Percentiles rank a stretch among this genome's conserved stretches.
These are phyloP conservation scores for Xiphias gladius DNA, from an alignment of 2,113 vertebrate species.

Conservation along the genomic window DNA sequence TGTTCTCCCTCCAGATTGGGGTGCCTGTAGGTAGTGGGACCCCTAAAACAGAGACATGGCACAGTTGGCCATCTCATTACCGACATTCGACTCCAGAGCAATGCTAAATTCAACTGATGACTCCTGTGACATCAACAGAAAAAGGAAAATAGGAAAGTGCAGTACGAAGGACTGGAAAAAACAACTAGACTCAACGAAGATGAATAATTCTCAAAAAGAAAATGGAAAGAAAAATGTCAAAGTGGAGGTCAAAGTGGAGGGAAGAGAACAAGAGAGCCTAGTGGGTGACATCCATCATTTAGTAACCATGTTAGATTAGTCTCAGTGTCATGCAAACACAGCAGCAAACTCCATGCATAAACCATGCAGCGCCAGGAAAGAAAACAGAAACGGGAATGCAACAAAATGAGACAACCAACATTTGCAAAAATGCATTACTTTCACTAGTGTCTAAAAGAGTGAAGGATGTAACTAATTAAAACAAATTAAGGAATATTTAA, in stretches of 20 bases:
- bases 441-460: background rate
- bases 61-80: constrained; percentile 78
- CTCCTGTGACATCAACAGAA: constrained; percentile 33
- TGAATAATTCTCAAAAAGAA: constrained; percentile 4
- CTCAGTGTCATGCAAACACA: constrained; percentile 57
- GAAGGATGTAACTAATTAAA: background rate
- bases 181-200: background rate
- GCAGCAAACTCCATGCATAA: constrained; percentile 57
- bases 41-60: constrained; percentile 85
- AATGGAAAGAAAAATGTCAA: constrained; percentile 9
- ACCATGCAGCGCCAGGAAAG: constrained; percentile 47
- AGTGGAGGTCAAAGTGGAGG: constrained; percentile 26
- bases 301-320: constrained; percentile 46
- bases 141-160: constrained; percentile 34
- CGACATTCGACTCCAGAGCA: constrained; percentile 43
- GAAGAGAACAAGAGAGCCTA: constrained; percentile 22
- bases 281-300: constrained; percentile 35
- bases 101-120: constrained; percentile 31
- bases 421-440: background rate
- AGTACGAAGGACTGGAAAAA: background rate
- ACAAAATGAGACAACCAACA: constrained; percentile 1
- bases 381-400: constrained; percentile 2
- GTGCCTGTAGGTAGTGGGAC: constrained; percentile 84
- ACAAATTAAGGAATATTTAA: background rate
- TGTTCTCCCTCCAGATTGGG: constrained; percentile 92